Base-by-base conservation (phyloP, 2,797 vertebrate species). In the Aphelocoma californica region DNA sequence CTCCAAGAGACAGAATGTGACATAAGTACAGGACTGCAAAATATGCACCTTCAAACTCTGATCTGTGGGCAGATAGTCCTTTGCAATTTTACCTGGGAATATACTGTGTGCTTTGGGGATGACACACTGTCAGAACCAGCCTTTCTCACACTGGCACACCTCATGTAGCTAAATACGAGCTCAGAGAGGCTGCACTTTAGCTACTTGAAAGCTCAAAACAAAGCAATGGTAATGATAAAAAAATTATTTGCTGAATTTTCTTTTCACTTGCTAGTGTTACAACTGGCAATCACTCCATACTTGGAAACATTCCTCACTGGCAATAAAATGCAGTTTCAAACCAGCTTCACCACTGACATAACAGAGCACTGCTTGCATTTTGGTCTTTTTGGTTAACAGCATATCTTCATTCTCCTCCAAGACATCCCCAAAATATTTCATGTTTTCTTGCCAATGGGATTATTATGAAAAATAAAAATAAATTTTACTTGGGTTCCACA, bases 301-400 rank as follows among this genome's bases (percentile, higher is more conserved):
- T 51, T 78, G 70, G 74, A 90, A 94, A 91, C 34, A 54, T 24
- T 80, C 25, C 62, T 93, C 78, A 24, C 21, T 79, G 31, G 60
- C 73, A 95, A 95, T 28, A 73, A 93, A 84, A 82, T 58, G 62
- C 73, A 90, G 92, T 86, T 86, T 56, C 53, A 92, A 62, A 74
- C 28, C 58, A 72, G 38, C 19, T 62, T 97, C 69, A 60, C 20
- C 21, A 45, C 25, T 66, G 50, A 51, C 42, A 42, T 47, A 72
- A 87, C 54, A 91, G 77, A 95, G 65, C 14, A 47, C 28, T 34
- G 34, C 45, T 95, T 62, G 26, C 14, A 62, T 73, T 91, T 80
- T 77, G 44, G 75, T 29, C 50, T 42, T 71, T 74, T 72, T 57
- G 25, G 51, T 71, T 40, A 90, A 72, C 40, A 84, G 36, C 18